These are phyloP conservation scores for Ptiloglossa arizonensis DNA, from an alignment of 1,140 invertebrate species.

Conservation along the genomic window DNA sequence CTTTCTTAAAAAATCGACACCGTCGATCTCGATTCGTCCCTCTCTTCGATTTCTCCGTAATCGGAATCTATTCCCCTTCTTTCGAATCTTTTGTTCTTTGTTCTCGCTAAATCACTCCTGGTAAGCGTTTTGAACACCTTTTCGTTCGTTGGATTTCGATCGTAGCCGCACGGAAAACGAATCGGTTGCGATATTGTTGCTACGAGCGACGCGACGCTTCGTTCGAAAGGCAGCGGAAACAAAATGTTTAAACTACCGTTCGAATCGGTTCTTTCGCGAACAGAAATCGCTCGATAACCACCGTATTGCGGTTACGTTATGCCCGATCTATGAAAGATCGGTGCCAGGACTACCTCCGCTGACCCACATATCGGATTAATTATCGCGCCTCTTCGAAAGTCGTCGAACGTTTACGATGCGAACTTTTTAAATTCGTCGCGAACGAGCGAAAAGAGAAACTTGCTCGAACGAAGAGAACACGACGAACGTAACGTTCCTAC, in stretches of 20 bases:
- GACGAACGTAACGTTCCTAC: too few species aligned
- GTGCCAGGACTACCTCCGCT: neutral
- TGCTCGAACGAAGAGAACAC: neutral
- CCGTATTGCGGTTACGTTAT: neutral
- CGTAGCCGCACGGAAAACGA: neutral
- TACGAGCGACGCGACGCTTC: neutral
- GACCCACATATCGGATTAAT: constrained; percentile 22
- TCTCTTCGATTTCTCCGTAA: too few species aligned
- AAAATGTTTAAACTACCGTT: constrained; percentile 31
- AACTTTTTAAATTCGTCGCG: neutral
- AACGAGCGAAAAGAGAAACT: neutral
- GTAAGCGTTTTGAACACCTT: too few species aligned
- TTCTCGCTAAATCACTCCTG: too few species aligned
- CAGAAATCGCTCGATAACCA: neutral
- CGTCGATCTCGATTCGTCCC: too few species aligned
- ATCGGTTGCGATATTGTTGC: neutral
- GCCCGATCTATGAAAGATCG: neutral
- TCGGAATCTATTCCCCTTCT: too few species aligned
- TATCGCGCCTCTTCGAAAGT: constrained; percentile 23
- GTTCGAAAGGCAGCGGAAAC: constrained; percentile 31
- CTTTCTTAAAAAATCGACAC: too few species aligned
- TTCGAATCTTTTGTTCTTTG: too few species aligned
- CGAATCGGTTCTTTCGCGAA: constrained; percentile 1
- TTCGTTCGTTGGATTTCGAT: too few species aligned
- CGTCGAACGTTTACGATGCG: too few species aligned